Percentiles rank a stretch among this genome's conserved stretches.
phyloP scores from a whole-genome alignment of 1,140 invertebrate genomes.

The Hirudo medicinalis region DNA sequence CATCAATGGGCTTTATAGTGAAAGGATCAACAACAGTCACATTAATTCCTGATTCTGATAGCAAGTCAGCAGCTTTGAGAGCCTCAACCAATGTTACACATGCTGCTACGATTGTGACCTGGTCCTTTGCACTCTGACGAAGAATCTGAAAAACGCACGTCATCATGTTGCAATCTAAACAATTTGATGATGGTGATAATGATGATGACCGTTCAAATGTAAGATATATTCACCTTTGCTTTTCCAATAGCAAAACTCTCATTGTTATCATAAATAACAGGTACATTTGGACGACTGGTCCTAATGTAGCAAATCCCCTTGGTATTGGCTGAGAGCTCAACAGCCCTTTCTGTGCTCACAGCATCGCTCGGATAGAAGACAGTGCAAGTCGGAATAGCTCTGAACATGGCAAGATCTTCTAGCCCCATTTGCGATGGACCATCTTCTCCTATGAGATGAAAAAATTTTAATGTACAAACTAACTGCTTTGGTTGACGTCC shows the following conservation, averaged over 20 bases:
- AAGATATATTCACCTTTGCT: conserved; percentile 41
- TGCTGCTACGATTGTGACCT: conserved; percentile 71
- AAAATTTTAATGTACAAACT: too few relatives aligned
- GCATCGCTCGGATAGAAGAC: conserved; percentile 96
- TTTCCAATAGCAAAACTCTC: conserved; percentile 60
- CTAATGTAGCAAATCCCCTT: conserved; percentile 84
- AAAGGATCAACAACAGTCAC: conserved; percentile 80
- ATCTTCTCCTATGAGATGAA: conserved; percentile 59
- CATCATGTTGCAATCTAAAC: not conserved
- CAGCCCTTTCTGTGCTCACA: conserved; percentile 77
- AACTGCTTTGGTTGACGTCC: not conserved
- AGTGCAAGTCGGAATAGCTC: conserved; percentile 74
- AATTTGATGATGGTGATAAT: not conserved
- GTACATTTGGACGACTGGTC: conserved; percentile 77
- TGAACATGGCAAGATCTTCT: conserved; percentile 92
- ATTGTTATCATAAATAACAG: conserved; percentile 74
- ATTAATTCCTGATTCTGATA: conserved; percentile 52
- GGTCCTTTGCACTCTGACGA: conserved; percentile 56
- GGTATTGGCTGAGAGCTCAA: conserved; percentile 89
- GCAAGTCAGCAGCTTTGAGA: conserved; percentile 63
- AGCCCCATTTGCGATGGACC: conserved; percentile 99
- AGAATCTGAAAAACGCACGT: conserved; percentile 48
- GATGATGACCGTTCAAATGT: not conserved
- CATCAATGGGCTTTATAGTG: conserved; percentile 89
- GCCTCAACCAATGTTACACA: conserved; percentile 86